These are phyloP conservation scores for Adineta ricciae DNA, from an alignment of 2,888 invertebrate genomes.

Conservation along the genomic window DNA sequence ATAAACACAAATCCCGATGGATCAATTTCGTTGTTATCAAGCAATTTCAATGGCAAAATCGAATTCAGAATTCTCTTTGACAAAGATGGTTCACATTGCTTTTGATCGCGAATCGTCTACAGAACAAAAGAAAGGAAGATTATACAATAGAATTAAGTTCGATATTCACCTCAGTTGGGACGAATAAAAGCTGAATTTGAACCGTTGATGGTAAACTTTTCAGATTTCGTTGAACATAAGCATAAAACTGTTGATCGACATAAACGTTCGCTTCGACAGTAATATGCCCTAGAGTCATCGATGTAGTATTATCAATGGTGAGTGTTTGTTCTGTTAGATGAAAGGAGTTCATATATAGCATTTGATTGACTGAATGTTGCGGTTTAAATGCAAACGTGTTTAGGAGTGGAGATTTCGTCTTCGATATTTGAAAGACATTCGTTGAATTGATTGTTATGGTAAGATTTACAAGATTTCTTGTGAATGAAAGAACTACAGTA, in stretches of 20 bases:
- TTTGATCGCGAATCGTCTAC: neutral
- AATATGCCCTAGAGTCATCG: neutral
- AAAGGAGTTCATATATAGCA: neutral
- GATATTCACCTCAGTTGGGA: neutral
- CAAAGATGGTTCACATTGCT: neutral
- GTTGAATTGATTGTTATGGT: neutral
- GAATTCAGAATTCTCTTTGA: neutral
- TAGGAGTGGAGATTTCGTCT: neutral
- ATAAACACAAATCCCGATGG: neutral
- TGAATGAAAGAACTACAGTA: neutral
- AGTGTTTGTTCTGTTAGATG: neutral
- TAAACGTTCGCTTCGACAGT: neutral
- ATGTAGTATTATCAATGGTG: neutral
- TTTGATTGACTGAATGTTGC: neutral
- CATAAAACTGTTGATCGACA: neutral
- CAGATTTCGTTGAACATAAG: neutral
- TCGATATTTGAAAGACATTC: neutral
- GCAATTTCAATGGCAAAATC: neutral
- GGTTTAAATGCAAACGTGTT: neutral
- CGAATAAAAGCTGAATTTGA: neutral
- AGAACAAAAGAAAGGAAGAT: neutral
- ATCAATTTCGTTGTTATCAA: neutral
- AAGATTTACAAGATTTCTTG: neutral
- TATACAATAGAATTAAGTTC: neutral
- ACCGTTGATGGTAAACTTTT: neutral